A percentile compares a stretch with the other conserved stretches of the same genome.
phyloP scores from a whole-genome alignment of 2,888 invertebrate species.

The Panzeria rudis region DNA sequence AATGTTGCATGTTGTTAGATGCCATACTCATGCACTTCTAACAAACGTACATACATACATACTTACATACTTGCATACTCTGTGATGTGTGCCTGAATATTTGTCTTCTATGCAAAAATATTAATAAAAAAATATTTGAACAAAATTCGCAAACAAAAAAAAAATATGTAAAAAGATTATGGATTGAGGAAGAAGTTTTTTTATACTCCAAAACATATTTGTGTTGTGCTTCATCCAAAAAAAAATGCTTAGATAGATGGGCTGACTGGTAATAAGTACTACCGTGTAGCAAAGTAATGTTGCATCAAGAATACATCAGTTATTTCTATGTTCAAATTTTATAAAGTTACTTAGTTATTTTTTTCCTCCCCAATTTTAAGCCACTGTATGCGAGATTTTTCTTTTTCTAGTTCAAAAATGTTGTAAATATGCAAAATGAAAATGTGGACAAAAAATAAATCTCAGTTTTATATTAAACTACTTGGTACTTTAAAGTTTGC shows the following conservation, averaged over 20 bases:
- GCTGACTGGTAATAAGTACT: conserved; percentile 33
- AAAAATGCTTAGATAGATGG: conserved; percentile 23
- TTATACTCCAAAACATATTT: not conserved
- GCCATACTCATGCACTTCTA: conserved; percentile 19
- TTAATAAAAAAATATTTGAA: conserved; percentile 35
- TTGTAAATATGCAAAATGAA: conserved; percentile 48
- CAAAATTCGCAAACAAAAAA: conserved; percentile 15
- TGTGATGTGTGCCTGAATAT: conserved; percentile 23
- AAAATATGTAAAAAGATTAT: conserved; percentile 64
- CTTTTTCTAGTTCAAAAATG: conserved; percentile 63
- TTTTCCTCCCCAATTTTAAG: not conserved
- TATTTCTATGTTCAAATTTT: conserved; percentile 33
- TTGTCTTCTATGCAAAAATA: conserved; percentile 62
- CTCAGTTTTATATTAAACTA: conserved; percentile 50
- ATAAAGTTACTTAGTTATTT: conserved; percentile 33
- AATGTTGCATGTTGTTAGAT: conserved; percentile 81
- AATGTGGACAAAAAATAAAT: conserved; percentile 35
- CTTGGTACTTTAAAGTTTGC: conserved; percentile 43
- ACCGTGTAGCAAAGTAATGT: conserved; percentile 25
- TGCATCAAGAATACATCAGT: conserved; percentile 10
- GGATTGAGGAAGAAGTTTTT: conserved; percentile 65
- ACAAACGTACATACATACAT: not conserved
- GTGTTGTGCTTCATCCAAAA: conserved; percentile 14
- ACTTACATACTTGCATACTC: conserved; percentile 1
- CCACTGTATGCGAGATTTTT: conserved; percentile 52